A percentile compares a stretch with the other conserved stretches of the same genome.
Evolutionary conservation across 2,888 invertebrate species (phyloP).

Genomic region (Oligia fasciuncula): DNA sequence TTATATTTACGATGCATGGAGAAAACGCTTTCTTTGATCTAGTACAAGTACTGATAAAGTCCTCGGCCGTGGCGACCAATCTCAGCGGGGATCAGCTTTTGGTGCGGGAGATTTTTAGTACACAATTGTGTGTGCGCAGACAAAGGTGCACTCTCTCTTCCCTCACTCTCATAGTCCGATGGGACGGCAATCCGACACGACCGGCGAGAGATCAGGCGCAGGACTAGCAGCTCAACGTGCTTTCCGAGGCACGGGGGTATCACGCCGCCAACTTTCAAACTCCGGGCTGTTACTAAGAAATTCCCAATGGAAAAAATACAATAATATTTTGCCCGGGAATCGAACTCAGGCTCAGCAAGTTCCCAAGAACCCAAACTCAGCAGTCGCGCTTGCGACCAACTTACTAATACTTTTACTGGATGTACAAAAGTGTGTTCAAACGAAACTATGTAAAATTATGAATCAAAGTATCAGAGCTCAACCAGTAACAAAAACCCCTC

Average conservation of each 20-base stretch:
- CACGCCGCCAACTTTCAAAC: neutral
- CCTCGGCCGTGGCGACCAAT: neutral
- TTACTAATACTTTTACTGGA: neutral
- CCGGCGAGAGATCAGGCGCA: neutral
- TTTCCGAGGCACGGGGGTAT: no score
- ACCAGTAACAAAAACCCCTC: constrained; percentile 29
- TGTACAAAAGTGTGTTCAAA: neutral
- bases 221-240: no score
- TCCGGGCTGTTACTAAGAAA: neutral
- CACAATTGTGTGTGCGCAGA: neutral
- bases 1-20: neutral
- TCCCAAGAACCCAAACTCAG: no score
- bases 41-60: neutral
- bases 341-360: neutral
- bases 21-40: neutral
- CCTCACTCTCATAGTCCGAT: neutral
- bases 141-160: neutral
- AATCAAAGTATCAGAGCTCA: constrained; percentile 31
- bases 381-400: no score
- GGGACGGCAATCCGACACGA: neutral
- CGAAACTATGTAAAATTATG: neutral
- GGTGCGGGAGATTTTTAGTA: neutral
- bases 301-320: neutral
- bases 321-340: neutral
- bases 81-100: neutral